phyloP scores from a whole-genome alignment of 2,888 invertebrate genomes.

The Tetranychus piercei region DNA sequence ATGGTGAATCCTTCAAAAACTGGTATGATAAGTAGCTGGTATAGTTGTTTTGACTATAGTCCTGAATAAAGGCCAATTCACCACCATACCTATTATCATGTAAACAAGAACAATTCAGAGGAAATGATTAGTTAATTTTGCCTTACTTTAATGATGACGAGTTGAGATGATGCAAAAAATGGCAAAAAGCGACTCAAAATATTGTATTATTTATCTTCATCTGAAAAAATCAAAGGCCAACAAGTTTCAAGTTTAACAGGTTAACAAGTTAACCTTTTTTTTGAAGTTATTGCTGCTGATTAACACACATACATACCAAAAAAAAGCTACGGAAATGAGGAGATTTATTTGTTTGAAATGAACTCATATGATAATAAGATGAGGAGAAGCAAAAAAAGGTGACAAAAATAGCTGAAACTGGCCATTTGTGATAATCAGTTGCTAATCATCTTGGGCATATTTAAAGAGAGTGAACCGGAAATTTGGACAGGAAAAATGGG shows the following conservation, averaged over 20 bases:
- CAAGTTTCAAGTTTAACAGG: background rate
- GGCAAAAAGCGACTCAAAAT: too few species aligned
- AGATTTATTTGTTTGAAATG: background rate
- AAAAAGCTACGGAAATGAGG: background rate
- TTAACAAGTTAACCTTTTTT: slow-evolving; percentile 1
- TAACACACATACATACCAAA: background rate
- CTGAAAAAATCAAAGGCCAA: background rate
- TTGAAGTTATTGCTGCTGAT: background rate
- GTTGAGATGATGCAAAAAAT: too few species aligned
- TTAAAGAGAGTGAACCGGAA: background rate
- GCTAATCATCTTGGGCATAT: background rate
- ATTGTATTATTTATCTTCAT: background rate
- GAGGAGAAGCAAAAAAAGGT: background rate
- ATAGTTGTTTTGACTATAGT: slow-evolving; percentile 74
- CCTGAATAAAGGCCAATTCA: slow-evolving; percentile 75
- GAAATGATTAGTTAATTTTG: background rate
- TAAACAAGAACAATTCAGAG: slow-evolving; percentile 4
- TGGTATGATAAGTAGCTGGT: slow-evolving; percentile 57
- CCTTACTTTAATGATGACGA: too few species aligned
- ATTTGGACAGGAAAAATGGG: background rate
- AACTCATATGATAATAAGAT: background rate
- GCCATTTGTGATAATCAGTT: background rate
- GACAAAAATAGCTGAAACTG: background rate
- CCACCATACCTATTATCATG: slow-evolving; percentile 63
- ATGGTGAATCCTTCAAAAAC: slow-evolving; percentile 34